Conservation (phyloP, 2,888 invertebrate genomes). For the Caenorhabditis sp. region DNA sequence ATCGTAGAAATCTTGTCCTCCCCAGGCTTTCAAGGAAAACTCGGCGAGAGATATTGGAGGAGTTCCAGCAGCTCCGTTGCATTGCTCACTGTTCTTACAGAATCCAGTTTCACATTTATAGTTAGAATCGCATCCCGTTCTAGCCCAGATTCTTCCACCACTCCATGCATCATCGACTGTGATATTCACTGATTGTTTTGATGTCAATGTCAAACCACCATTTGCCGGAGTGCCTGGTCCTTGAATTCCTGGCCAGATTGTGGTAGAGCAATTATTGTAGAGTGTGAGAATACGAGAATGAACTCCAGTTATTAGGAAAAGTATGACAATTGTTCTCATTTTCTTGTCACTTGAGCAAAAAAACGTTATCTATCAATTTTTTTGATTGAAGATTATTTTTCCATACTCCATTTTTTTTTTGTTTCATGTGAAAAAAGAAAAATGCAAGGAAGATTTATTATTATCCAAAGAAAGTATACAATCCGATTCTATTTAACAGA, state of each 20-base stretch:
- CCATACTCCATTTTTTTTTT: no score
- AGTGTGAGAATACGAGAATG: slow-evolving; percentile 32
- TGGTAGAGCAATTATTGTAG: slow-evolving; percentile 60
- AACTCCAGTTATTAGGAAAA: no score
- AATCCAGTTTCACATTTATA: slow-evolving; percentile 61
- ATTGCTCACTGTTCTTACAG: slow-evolving; percentile 62
- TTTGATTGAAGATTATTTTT: no score
- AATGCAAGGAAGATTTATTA: no score
- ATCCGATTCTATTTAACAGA: slow-evolving; percentile 26
- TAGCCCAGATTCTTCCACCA: slow-evolving; percentile 59
- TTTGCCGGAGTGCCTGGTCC: slow-evolving; percentile 46
- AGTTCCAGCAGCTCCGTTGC: slow-evolving; percentile 72
- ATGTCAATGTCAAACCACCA: slow-evolving; percentile 55
- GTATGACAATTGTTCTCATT: no score
- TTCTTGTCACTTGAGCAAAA: no score
- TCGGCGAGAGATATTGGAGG: slow-evolving; percentile 74
- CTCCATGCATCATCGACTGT: slow-evolving; percentile 57
- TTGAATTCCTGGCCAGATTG: slow-evolving; percentile 63
- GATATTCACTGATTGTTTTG: slow-evolving; percentile 37
- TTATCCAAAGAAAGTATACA: no score
- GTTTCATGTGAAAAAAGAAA: no score
- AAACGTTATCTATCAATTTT: no score
- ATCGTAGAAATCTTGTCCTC: slow-evolving; percentile 74
- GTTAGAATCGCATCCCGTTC: slow-evolving; percentile 57
- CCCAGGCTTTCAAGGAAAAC: slow-evolving; percentile 72